Conservation (phyloP, 2,888 invertebrate genomes). For the Melanotus villosus region DNA sequence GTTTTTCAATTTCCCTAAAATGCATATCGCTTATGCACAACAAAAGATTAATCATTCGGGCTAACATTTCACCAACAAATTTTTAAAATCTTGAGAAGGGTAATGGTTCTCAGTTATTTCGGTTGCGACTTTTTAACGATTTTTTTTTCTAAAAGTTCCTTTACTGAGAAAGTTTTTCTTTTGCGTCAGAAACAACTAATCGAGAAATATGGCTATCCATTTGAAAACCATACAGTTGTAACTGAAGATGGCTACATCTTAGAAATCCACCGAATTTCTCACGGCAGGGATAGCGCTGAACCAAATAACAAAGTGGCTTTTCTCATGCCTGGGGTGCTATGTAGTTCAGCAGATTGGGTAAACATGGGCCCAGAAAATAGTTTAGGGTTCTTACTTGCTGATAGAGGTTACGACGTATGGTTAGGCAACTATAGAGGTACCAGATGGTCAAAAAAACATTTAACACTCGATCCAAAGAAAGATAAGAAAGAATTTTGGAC, state of each 20-base stretch:
- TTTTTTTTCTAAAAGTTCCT: no score
- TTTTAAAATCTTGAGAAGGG: no score
- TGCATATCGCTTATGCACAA: no score
- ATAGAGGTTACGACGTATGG: slow-evolving; percentile 72
- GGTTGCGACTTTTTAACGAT: no score
- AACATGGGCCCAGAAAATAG: slow-evolving; percentile 75
- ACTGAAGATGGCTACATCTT: slow-evolving; percentile 69
- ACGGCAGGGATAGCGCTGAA: slow-evolving; percentile 46
- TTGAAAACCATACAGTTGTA: slow-evolving; percentile 66
- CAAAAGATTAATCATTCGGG: no score
- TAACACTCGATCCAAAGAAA: slow-evolving; percentile 62
- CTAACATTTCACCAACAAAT: no score
- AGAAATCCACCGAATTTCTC: slow-evolving; percentile 65
- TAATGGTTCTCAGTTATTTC: no score
- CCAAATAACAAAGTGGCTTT: slow-evolving; percentile 71
- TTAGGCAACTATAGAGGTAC: slow-evolving; percentile 75
- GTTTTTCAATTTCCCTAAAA: no score
- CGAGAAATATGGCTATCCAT: slow-evolving; percentile 63
- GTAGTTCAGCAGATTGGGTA: slow-evolving; percentile 82
- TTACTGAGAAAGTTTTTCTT: no score
- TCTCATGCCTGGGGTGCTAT: slow-evolving; percentile 83
- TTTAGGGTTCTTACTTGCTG: slow-evolving; percentile 67
- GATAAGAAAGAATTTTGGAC: slow-evolving; percentile 64
- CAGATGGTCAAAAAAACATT: slow-evolving; percentile 71
- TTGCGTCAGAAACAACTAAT: slow-evolving; percentile 66